These are phyloP conservation scores for Gymnorhina tibicen DNA, from an alignment of 2,113 vertebrate species.

Conservation along the genomic window DNA sequence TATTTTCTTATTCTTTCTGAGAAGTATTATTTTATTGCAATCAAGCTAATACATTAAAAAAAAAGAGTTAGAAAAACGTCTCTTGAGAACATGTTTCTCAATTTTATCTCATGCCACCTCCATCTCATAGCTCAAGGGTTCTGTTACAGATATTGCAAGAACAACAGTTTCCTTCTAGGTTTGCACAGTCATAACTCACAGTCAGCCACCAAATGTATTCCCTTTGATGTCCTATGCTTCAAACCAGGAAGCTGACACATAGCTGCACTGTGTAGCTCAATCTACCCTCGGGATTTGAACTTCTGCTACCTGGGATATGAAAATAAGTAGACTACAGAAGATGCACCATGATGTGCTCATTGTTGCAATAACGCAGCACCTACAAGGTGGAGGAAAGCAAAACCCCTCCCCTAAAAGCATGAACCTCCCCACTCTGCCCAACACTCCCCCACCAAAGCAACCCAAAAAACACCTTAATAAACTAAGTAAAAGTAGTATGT, in stretches of 20 bases:
- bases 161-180: slow-evolving; percentile 6
- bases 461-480: background rate
- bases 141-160: background rate
- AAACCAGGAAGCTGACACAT: background rate
- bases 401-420: background rate
- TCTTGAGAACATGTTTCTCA: background rate
- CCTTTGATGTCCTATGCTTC: background rate
- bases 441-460: background rate
- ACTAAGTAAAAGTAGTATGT: background rate
- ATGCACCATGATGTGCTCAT: background rate
- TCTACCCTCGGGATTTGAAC: background rate
- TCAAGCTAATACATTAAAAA: background rate
- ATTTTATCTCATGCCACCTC: slow-evolving; percentile 15
- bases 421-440: background rate
- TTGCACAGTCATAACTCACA: slow-evolving; percentile 14
- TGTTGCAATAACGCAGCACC: background rate
- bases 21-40: background rate
- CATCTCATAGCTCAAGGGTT: background rate
- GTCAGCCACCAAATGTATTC: background rate
- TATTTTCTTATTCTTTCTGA: background rate
- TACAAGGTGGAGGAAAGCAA: background rate
- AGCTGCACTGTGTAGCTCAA: background rate
- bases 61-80: accelerated
- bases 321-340: background rate
- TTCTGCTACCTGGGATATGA: background rate